Base-by-base conservation (phyloP, 2,113 vertebrate genomes). In the Tupaia tana region DNA sequence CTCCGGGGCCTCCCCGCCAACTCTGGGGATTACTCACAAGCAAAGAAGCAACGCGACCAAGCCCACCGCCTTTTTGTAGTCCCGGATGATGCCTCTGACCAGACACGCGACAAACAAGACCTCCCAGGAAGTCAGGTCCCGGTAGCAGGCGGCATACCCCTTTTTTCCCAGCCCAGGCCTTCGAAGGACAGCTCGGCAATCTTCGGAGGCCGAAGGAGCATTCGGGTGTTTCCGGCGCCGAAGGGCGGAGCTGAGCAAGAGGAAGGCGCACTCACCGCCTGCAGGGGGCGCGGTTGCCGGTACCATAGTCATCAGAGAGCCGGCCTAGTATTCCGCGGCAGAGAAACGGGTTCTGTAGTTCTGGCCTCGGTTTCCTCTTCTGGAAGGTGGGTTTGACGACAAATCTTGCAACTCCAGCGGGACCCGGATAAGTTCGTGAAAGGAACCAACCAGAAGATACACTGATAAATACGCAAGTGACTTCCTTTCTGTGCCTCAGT, bases 251-350 rank as follows among this genome's bases (percentile, higher is more conserved):
- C 98, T 98, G 1, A 97, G 98, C 43, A 97, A 98, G 98, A 98
- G 95, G 12, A 98, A 98, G 24, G 29, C 0, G 97, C 95, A 96
- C 95, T 97, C 74, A 98, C 73, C 93, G 98, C 94, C 98, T 87
- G 98, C 98, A 97, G 97, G 98, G 87, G 98, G 94, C 71, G 89
- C 98, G 69, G 99, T 98, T 1, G 98, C 99, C 73, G 98, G 98
- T 63, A 95, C 98, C n/a, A 99, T 98, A 98, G 91, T 27, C 52
- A 3, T 52, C 0, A 0, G 34, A 82, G 15, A 31, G 70, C 5
- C 3, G 0, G 64, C 19, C 89, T 9, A 19, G 56, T 7, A 9
- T 29, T 24, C 12, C 0, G 9, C 85, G 27, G 29, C 34, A 20
- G 18, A 54, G 58, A 69, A 22, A 52, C 4, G 0, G 3, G 43